phyloP scores from a whole-genome alignment of 2,888 invertebrate species.

The Meloe dianella region DNA sequence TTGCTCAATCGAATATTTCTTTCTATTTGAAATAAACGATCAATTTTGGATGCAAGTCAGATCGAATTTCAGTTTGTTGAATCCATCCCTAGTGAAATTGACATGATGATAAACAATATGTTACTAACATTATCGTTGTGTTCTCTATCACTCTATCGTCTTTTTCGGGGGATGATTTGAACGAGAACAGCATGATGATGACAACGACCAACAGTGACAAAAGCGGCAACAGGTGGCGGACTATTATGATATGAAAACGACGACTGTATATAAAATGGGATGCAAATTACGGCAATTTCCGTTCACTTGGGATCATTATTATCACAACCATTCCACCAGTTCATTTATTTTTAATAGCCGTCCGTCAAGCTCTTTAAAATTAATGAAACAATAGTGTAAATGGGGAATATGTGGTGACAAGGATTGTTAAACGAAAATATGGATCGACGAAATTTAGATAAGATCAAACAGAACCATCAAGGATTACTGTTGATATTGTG shows the following conservation, averaged over 20 bases:
- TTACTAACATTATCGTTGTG: no score
- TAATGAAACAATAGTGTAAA: neutral
- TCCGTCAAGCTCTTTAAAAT: neutral
- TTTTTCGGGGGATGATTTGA: neutral
- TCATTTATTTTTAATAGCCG: neutral
- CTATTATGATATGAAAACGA: constrained; percentile 34
- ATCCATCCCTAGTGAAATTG: neutral
- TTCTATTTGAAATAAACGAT: neutral
- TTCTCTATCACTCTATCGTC: no score
- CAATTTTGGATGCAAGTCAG: neutral
- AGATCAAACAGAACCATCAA: neutral
- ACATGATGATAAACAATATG: neutral
- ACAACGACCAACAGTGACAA: neutral
- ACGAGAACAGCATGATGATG: neutral
- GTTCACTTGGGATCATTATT: constrained; percentile 17
- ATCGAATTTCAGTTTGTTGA: neutral
- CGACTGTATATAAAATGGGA: constrained; percentile 32
- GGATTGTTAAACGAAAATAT: neutral
- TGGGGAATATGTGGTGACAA: neutral
- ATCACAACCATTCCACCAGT: neutral
- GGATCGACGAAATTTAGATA: neutral
- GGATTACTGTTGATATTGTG: no score
- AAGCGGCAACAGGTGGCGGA: constrained; percentile 34
- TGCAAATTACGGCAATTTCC: constrained; percentile 37
- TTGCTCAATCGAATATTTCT: no score